Percentiles rank a stretch among this genome's conserved stretches.
Evolutionary conservation across 2,797 vertebrate genomes (phyloP).

Genomic region (Brachyalestes nurse): DNA sequence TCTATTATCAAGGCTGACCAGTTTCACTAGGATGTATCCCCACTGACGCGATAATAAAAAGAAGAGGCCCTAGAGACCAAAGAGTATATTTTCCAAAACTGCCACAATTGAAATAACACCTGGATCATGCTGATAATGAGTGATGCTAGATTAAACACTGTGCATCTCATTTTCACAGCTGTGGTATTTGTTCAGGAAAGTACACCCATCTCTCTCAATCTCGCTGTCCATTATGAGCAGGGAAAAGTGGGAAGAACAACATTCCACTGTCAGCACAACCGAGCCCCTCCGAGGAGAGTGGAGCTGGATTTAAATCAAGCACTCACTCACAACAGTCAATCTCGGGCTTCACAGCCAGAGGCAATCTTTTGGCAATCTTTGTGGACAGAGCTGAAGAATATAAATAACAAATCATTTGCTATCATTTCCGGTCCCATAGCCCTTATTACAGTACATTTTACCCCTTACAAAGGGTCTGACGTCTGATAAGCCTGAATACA

Average conservation of each 20-base stretch:
- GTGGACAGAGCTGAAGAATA: not conserved
- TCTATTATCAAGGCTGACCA: constrained; percentile 39
- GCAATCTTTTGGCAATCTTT: not conserved
- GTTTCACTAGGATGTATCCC: constrained; percentile 26
- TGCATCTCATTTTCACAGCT: constrained; percentile 31
- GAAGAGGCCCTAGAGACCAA: not conserved
- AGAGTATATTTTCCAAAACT: constrained; percentile 7
- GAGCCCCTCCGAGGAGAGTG: constrained; percentile 1
- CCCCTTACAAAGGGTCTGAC: not conserved
- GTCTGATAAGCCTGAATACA: not conserved
- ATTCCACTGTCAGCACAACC: constrained; percentile 30
- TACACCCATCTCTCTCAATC: not conserved
- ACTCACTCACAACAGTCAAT: not conserved
- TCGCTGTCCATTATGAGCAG: not conserved
- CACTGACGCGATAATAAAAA: constrained; percentile 2
- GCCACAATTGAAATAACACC: constrained; percentile 12
- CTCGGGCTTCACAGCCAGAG: not conserved
- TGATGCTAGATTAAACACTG: not conserved
- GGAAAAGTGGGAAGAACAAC: constrained; percentile 28
- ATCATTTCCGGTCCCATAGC: not conserved
- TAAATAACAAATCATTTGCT: constrained; percentile 5
- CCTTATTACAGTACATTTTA: not conserved
- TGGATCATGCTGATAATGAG: constrained; percentile 24
- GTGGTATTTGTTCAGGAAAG: constrained; percentile 12
- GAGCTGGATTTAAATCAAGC: constrained; percentile 1